A percentile compares a stretch with the other conserved stretches of the same genome.
Evolutionary conservation across 2,888 invertebrate species (phyloP).

Genomic region (Herminia tarsipennalis): DNA sequence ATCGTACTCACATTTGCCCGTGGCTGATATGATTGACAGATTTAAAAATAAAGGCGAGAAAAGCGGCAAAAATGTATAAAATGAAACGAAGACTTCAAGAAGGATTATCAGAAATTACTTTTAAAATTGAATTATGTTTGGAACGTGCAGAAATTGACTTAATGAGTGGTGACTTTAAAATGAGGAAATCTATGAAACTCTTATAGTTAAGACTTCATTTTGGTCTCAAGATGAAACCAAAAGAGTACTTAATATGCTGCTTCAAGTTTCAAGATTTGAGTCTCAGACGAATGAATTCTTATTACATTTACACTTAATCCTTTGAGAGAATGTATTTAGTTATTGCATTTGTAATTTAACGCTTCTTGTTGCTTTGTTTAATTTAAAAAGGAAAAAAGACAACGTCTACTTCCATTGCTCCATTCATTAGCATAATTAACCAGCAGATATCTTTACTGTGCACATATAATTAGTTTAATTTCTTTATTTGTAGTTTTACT

Average conservation of each 20-base stretch:
- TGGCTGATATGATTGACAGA: constrained; percentile 37
- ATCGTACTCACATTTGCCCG: constrained; percentile 21
- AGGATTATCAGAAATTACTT: background rate
- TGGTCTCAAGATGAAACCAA: constrained; percentile 1
- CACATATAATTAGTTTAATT: too few species aligned
- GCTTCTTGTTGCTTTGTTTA: too few species aligned
- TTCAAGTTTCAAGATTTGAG: constrained; percentile 1
- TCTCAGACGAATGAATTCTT: constrained; percentile 6
- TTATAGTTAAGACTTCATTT: too few species aligned
- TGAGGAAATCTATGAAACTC: constrained; percentile 22
- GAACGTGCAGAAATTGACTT: too few species aligned
- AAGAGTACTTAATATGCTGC: too few species aligned
- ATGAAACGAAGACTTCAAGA: constrained; percentile 4
- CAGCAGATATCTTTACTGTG: too few species aligned
- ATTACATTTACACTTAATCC: constrained; percentile 22
- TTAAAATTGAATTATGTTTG: too few species aligned
- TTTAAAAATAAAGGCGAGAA: constrained; percentile 18
- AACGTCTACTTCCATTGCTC: too few species aligned
- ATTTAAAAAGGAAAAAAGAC: too few species aligned
- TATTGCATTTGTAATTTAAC: background rate
- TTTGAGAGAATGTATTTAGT: background rate
- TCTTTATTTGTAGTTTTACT: too few species aligned
- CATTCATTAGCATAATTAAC: too few species aligned
- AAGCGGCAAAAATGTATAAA: constrained; percentile 8
- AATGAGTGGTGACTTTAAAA: too few species aligned